Evolutionary conservation across 2,113 vertebrate species (phyloP), one percentile per base, ranked within the genome.

Genomic region (Alosa alosa): DNA sequence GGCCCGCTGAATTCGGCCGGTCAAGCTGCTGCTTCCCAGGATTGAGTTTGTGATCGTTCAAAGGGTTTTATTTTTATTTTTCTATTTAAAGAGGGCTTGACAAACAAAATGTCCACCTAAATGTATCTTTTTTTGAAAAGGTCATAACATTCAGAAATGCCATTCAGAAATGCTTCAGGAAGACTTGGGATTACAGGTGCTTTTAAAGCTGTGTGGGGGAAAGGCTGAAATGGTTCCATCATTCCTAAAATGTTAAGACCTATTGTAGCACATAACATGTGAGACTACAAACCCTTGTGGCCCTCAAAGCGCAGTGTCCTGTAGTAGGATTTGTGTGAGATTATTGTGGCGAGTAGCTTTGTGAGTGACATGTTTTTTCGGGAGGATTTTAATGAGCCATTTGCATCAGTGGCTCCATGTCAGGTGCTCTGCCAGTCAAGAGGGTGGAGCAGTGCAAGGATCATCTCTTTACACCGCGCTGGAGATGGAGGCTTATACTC

Each of bases 131-230:
- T 36, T 93, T 93, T 85, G 89, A 92, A 94, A 94, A 94, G 93
- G 93, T 94, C 91, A 84, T 92, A 93, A 93, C 93, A 94, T 95
- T 95, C 92, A 92, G 88, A 92, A 94, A 93, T 94, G 93, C 87
- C 93, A 94, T 92, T 52, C 50, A 52, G 50, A 52, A 90, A 88
- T 91, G 92, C 93, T 92, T 92, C 90, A 86, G 90, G 86, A 89
- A 88, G 87, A 89, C 88, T 89, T 90, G 55, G 85, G 90, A 90
- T 83, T 88, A 86, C 15, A 72, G 87, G 89, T 88, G 83, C 90
- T 68, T 88, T 90, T 92, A 90, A 94, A 93, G 92, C 92, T 92
- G 44, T 50, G 64, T 72, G 20, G 22, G n/a, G 9, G 9, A 72
- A 31, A 68, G 52, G 46, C 57, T 13, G 47, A 7, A 45, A 20